Conservation (phyloP, 2,888 invertebrate genomes). For the Encarsia formosa region DNA sequence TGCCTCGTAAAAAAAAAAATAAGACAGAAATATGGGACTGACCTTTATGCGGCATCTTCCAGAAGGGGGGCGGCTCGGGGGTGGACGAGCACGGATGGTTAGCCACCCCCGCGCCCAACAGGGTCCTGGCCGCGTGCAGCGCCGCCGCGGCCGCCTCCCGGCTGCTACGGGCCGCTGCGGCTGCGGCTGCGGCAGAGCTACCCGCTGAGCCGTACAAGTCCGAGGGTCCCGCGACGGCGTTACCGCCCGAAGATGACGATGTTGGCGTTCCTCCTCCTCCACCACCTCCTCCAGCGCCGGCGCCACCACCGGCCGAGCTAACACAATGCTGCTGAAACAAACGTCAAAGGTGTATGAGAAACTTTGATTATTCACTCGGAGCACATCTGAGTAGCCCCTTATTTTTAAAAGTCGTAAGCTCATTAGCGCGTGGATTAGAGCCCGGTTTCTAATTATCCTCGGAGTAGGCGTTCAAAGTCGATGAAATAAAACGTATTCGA, state of each 20-base stretch:
- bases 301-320: constrained; percentile 52
- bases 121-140: constrained; percentile 54
- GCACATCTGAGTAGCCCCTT: too few relatives aligned
- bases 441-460: too few relatives aligned
- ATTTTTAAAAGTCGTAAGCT: too few relatives aligned
- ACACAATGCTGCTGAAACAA: constrained; percentile 49
- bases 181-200: constrained; percentile 51
- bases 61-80: constrained; percentile 74
- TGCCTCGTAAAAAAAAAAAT: too few relatives aligned
- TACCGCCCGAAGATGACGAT: too few relatives aligned
- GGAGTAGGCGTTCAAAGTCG: too few relatives aligned
- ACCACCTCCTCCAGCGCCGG: constrained; percentile 49
- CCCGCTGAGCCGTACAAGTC: constrained; percentile 54
- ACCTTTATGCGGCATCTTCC: constrained; percentile 89
- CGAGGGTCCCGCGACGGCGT: constrained; percentile 49
- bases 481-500: too few relatives aligned
- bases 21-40: constrained; percentile 37
- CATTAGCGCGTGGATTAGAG: too few relatives aligned
- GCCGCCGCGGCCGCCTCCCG: constrained; percentile 55
- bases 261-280: constrained; percentile 44
- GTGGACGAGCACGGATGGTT: constrained; percentile 67
- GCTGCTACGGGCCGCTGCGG: constrained; percentile 50
- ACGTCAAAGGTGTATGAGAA: too few relatives aligned
- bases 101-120: constrained; percentile 59
- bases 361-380: too few relatives aligned